Evolutionary conservation across 2,797 vertebrate species (phyloP).

Genomic region (Graptemys geographica): DNA sequence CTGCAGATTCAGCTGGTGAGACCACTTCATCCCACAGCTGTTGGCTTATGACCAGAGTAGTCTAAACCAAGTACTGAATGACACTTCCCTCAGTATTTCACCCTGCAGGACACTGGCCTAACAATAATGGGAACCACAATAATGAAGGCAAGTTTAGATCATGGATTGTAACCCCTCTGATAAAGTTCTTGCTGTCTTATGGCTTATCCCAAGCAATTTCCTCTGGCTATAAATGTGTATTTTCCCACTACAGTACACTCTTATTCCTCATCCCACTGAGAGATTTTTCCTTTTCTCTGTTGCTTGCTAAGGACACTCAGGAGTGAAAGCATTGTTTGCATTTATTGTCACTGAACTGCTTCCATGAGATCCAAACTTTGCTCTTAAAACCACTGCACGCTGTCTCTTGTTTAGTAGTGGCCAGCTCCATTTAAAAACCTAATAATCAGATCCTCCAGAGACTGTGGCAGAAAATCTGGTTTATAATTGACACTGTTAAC

Average conservation of each 20-base stretch:
- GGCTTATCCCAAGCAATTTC: not conserved
- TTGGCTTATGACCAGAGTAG: not conserved
- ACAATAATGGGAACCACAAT: not conserved
- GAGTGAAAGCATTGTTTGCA: not conserved
- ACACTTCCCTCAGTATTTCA: not conserved
- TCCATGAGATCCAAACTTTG: not conserved
- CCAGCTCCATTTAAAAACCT: not conserved
- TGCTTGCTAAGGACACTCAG: no score
- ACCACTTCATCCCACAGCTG: not conserved
- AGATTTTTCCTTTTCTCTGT: not conserved
- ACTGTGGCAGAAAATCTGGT: not conserved
- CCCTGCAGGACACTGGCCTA: not conserved
- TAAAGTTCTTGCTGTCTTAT: not conserved
- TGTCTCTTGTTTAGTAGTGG: not conserved
- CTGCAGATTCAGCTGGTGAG: not conserved
- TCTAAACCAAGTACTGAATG: not conserved
- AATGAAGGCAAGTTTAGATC: not conserved
- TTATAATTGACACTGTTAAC: not conserved
- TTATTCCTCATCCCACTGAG: not conserved
- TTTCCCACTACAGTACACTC: not conserved
- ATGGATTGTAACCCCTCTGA: not conserved
- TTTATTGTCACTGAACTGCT: not conserved
- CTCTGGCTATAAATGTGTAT: not conserved
- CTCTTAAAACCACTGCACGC: not conserved
- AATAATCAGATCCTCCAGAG: not conserved